Percentiles rank a stretch among this genome's conserved stretches.
phyloP scores from a whole-genome alignment of 2,797 vertebrate species.

The Poeciliopsis turneri region DNA sequence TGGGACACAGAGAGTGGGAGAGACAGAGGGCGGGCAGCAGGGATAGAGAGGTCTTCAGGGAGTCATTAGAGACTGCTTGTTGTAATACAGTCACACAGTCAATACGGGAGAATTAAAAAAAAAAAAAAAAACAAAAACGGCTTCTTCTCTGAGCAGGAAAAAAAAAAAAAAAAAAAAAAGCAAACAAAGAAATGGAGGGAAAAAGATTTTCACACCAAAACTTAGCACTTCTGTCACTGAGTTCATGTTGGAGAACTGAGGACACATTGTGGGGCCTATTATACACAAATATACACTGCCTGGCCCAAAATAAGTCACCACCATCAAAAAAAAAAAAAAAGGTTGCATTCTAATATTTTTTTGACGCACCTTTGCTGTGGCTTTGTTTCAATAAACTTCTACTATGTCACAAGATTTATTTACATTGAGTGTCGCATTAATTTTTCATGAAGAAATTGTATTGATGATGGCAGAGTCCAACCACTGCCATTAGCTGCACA shows the following conservation, averaged over 20 bases:
- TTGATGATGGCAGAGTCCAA: background rate
- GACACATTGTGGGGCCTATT: background rate
- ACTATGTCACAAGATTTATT: background rate
- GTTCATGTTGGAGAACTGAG: slow-evolving; percentile 32
- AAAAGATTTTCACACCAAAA: slow-evolving; percentile 63
- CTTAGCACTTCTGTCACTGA: slow-evolving; percentile 31
- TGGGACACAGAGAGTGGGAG: slow-evolving; percentile 42
- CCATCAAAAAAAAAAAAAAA: background rate
- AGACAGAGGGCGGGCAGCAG: slow-evolving; percentile 63
- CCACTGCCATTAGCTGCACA: background rate
- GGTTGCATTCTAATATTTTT: background rate
- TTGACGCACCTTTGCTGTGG: background rate
- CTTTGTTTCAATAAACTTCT: background rate
- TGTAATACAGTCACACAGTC: slow-evolving; percentile 81
- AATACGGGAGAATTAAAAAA: slow-evolving; percentile 67
- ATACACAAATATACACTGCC: background rate
- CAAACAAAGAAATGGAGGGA: slow-evolving; percentile 57
- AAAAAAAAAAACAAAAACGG: slow-evolving; percentile 71
- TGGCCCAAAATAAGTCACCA: background rate
- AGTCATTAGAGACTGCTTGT: slow-evolving; percentile 81
- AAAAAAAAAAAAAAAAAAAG: slow-evolving; percentile 63
- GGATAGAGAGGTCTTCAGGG: slow-evolving; percentile 81
- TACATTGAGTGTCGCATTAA: background rate
- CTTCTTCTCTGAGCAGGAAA: slow-evolving; percentile 64
- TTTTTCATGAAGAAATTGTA: background rate